Base-by-base conservation (phyloP, 1,140 invertebrate species). In the Papilio dardanus region DNA sequence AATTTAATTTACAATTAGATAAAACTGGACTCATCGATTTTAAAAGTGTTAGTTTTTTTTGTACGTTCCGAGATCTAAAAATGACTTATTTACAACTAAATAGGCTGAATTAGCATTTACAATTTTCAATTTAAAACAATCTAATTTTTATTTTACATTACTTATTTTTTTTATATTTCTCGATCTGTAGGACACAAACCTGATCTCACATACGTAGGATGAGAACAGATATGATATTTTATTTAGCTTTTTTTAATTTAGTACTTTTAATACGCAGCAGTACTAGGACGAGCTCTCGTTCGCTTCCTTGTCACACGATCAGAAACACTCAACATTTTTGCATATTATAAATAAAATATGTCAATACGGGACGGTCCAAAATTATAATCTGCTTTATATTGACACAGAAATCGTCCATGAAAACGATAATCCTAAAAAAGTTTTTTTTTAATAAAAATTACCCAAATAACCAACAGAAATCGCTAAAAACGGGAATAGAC, bases 321-420 rank as follows among this genome's bases (percentile, higher is more conserved):
- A 33, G 19, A 62, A 35, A 69, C 42, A 62, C 50, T 33, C 50
- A 62, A 42, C 62, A 31, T 76, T 42, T 58, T 62, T 77, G 40
- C 68, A 75, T 24, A 16, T 31, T 7, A 21, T 35, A 68, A 37
- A 68, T 37, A 19, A 68, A 68, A 68, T 66, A 30, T 68, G 66
- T 68, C 74, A 81, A 77, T 62, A 77, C 58, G 81, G 83, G 80
- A 83, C 80, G 83, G 83, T 78, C 62, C 75, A 69, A 81, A 68
- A 75, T 46, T 74, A 76, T 76, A 68, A 75, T 71, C 66, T 50
- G 46, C 40, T 78, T 42, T 77, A 79, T 81, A 40, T 71, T 65
- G 81, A 79, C 81, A 83, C 81, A 82, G 80, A 83, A 82, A 83
- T 79, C 75, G 77, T 74, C 10, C 74, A 74, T 24, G 6, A 42